A percentile compares a stretch with the other conserved stretches of the same genome.
Evolutionary conservation across 2,797 vertebrate genomes (phyloP).

Genomic region (Cetoscarus ocellatus): DNA sequence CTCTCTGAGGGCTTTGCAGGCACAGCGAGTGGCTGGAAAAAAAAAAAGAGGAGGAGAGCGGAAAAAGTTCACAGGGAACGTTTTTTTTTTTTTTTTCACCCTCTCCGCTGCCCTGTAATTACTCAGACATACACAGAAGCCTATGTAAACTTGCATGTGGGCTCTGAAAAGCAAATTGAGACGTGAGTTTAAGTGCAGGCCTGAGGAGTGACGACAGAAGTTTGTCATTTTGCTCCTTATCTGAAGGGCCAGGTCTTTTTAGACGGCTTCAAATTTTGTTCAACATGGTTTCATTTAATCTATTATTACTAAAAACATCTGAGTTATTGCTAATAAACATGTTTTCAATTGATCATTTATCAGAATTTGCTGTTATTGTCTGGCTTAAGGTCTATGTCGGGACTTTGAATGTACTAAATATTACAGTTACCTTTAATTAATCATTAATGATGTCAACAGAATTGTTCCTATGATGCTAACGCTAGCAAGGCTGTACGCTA

Average conservation of each 20-base stretch:
- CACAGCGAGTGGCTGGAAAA: conserved; percentile 43
- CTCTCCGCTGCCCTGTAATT: conserved; percentile 64
- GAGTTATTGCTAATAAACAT: too few relatives aligned
- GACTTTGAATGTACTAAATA: too few relatives aligned
- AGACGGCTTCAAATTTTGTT: not conserved
- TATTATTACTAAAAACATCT: too few relatives aligned
- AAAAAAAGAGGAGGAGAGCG: conserved; percentile 59
- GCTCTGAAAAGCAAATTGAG: conserved; percentile 44
- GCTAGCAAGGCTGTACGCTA: too few relatives aligned
- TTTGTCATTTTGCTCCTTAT: not conserved
- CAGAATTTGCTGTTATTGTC: too few relatives aligned
- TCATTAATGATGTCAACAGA: too few relatives aligned
- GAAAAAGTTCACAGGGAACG: conserved; percentile 57
- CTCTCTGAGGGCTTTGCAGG: conserved; percentile 37
- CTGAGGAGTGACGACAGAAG: conserved; percentile 16
- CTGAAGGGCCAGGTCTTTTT: not conserved
- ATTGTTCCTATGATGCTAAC: too few relatives aligned
- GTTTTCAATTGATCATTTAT: too few relatives aligned
- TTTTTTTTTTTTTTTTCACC: conserved; percentile 46
- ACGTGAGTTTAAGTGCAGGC: conserved; percentile 13
- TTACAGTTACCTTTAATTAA: too few relatives aligned
- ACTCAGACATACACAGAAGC: conserved; percentile 51
- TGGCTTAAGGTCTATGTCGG: too few relatives aligned
- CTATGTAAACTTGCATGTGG: conserved; percentile 59
- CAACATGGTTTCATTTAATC: too few relatives aligned